phyloP scores from a whole-genome alignment of 1,140 invertebrate genomes.

The Bicyclus anynana region DNA sequence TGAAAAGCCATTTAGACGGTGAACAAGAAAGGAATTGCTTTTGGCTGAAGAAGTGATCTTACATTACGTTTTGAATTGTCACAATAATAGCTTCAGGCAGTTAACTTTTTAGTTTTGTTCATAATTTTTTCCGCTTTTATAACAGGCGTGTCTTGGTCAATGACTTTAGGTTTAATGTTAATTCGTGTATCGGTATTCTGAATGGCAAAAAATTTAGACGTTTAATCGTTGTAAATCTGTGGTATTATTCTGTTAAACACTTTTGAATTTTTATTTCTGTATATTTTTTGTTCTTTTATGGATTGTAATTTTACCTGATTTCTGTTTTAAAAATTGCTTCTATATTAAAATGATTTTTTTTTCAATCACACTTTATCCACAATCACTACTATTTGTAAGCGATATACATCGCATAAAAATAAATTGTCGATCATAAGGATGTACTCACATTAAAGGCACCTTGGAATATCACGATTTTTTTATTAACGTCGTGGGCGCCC shows the following conservation, averaged over 20 bases:
- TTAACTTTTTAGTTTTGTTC: too few relatives aligned
- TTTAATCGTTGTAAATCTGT: too few relatives aligned
- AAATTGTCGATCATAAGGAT: neutral
- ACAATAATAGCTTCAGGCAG: neutral
- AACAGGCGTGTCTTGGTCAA: neutral
- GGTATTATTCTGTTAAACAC: too few relatives aligned
- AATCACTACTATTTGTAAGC: neutral
- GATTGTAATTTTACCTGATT: too few relatives aligned
- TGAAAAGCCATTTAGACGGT: neutral
- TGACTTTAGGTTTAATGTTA: neutral
- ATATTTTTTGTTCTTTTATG: too few relatives aligned
- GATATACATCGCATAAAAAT: neutral
- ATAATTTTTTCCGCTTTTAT: neutral
- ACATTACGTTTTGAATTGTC: neutral
- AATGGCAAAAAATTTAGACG: too few relatives aligned
- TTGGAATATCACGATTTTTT: conserved; percentile 15
- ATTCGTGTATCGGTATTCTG: too few relatives aligned
- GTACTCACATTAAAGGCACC: neutral
- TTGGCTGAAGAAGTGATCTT: neutral
- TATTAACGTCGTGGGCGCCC: neutral
- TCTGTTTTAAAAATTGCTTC: too few relatives aligned
- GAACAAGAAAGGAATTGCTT: neutral
- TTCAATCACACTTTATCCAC: neutral
- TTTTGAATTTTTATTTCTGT: too few relatives aligned
- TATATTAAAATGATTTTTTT: too few relatives aligned